Conservation (phyloP, 1,140 invertebrate genomes). For the Acromyrmex heyeri region DNA sequence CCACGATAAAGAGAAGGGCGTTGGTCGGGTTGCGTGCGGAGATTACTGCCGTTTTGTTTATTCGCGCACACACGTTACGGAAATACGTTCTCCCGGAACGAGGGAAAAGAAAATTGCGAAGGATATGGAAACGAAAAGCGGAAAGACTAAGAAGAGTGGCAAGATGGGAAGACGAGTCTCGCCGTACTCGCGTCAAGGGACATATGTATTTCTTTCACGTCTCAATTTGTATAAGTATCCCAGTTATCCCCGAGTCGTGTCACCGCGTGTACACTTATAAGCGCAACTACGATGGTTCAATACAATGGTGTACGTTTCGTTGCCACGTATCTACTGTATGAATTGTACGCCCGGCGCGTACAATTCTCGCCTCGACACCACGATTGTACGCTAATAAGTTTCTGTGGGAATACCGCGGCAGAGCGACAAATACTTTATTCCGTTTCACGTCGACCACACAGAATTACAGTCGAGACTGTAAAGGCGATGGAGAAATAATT, state of each 20-base stretch:
- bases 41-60: slow-evolving; percentile 80
- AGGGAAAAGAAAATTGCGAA: not conserved
- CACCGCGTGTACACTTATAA: not conserved
- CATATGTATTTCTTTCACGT: slow-evolving; percentile 2
- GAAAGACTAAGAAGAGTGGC: slow-evolving; percentile 29
- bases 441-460: slow-evolving; percentile 72
- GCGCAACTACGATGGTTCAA: not conserved
- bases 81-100: slow-evolving; percentile 21
- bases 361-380: slow-evolving; percentile 19
- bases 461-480: slow-evolving; percentile 20
- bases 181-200: slow-evolving; percentile 3
- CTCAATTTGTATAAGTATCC: slow-evolving; percentile 69
- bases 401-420: slow-evolving; percentile 75
- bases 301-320: not conserved
- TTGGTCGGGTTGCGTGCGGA: slow-evolving; percentile 67
- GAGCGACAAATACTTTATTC: slow-evolving; percentile 74
- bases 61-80: slow-evolving; percentile 75
- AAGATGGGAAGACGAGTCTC: not conserved
- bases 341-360: slow-evolving; percentile 58
- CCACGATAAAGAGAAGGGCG: slow-evolving; percentile 69
- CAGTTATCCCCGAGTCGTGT: slow-evolving; percentile 40
- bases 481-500: slow-evolving; percentile 44
- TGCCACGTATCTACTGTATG: slow-evolving; percentile 36
- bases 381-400: slow-evolving; percentile 80
- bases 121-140: not conserved